Conservation (phyloP, 2,113 vertebrate species). For the Xiphorhynchus elegans region DNA sequence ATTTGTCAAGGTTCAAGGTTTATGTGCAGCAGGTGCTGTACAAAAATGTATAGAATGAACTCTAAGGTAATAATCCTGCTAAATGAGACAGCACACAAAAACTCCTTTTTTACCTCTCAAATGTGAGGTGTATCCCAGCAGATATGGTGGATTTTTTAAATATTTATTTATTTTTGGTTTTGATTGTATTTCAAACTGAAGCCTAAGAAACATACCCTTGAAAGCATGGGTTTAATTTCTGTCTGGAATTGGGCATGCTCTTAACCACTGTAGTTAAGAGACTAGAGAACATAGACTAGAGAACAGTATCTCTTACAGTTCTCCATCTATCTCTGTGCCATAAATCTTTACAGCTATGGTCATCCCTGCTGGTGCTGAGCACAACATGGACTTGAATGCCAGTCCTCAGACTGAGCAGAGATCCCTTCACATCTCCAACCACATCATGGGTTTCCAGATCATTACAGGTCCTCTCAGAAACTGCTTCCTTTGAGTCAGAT, state of each 20-base stretch:
- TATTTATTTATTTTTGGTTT: background rate
- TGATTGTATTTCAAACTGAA: background rate
- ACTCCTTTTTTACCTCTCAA: background rate
- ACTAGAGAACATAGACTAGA: background rate
- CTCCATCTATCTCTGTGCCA: background rate
- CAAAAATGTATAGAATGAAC: background rate
- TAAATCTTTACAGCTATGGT: background rate
- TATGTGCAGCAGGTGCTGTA: background rate
- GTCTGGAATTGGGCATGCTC: background rate
- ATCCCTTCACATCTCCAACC: background rate
- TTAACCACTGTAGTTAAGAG: fast-evolving
- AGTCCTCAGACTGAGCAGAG: background rate
- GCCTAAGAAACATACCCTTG: background rate
- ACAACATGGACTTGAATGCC: background rate
- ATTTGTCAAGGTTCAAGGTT: background rate
- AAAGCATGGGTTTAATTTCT: background rate
- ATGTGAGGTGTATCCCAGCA: background rate
- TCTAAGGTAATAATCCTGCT: background rate
- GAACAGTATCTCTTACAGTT: background rate
- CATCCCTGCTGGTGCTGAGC: background rate
- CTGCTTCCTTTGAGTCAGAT: background rate
- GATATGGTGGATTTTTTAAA: background rate
- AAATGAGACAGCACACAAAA: background rate
- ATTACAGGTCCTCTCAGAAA: background rate
- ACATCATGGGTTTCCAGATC: fast-evolving